Evolutionary conservation across 2,888 invertebrate genomes (phyloP), one percentile per base, ranked within the genome.

Genomic region (Limnephilus auricula): DNA sequence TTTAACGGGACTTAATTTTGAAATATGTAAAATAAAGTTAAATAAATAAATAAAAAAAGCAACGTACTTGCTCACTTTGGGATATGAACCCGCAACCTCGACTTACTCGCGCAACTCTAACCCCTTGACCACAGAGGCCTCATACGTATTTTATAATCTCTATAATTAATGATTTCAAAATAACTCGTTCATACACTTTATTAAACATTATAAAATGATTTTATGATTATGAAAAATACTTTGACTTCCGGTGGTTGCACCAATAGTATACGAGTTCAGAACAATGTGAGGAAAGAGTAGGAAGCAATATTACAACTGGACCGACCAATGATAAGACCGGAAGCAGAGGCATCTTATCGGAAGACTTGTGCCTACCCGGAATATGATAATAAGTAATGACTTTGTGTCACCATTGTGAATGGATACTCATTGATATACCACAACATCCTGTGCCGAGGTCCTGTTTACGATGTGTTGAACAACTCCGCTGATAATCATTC

Each of bases 261-360:
- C 37, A 87, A 87, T 65, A 13, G 10, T 4, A 65, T 30, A 87
- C 50, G 15, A 31, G 15, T 87, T 13, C 12, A 30, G 32, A 30
- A 65, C 78, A 50, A 32, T 32, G n/a, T 78, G 78, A 31, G 31
- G 32, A 78, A 87, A 34, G 18, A 87, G 34, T 34, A 87, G 87
- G 87, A 87, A 32, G 50, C 30, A 40, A 40, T n/a, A 25, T n/a
- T 40, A 15, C 79, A 79, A 79, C 6, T 89, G 32, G 34, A 37
- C 79, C 37, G n/a, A 37, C 40, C 89, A 79, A 34, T 34, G 89
- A 89, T 89, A 89, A 79, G 89, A 37, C 18, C 89, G 89, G 89
- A 89, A 89, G 89, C 30, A 5, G 25, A 2, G 79, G 25, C 37
- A 6, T 79, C 89, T 89, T 89, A 89, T 89, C 89, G 79, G 30